Evolutionary conservation across 2,113 vertebrate genomes (phyloP), one percentile per base, ranked within the genome.

Genomic region (Gallinago undulata): DNA sequence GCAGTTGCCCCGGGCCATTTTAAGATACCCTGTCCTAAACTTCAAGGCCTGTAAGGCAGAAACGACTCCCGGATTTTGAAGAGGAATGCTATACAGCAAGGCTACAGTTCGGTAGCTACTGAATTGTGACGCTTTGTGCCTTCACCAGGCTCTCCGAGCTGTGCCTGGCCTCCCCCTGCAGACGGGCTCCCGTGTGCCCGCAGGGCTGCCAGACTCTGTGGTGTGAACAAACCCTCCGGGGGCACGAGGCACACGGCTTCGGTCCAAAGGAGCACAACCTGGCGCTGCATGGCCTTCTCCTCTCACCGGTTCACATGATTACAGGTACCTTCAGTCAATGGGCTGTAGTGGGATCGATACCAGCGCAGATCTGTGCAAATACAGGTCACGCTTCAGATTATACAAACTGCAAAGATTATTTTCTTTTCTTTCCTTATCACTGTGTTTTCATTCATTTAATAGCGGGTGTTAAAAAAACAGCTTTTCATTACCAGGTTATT

Each of bases 141-240:
- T 87, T 17, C 45, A 47, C 41, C 80, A 22, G 45, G 18, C 28
- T 45, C 31, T 55, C 28, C 13, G 41, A 60, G 13, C 39, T 22
- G 25, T 33, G 7, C 69, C 30, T 75, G 78, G 18, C 10, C 11
- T 50, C 2, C 60, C 45, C 62, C 31, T 51, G 73, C 4, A 13
- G 64, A 19, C 11, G 31, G 28, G 48, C 27, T 63, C 47, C 25
- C 4, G 0, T 25, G 37, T 4, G 4, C 2, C 0, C n/a, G 21
- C 6, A 31, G 28, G 5, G 63, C 48, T 56, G 57, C 1, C 0
- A 19, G 90, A 80, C 21, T 0, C 50, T 35, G 15, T 0, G 27
- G 39, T 33, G 22, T 8, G 19, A 68, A 64, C 21, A 68, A 73
- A 10, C 12, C 31, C n/a, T 50, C n/a, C 53, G 10, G 22, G 39